These are phyloP conservation scores for Sturmia bella DNA, from an alignment of 2,888 invertebrate species.

Conservation along the genomic window DNA sequence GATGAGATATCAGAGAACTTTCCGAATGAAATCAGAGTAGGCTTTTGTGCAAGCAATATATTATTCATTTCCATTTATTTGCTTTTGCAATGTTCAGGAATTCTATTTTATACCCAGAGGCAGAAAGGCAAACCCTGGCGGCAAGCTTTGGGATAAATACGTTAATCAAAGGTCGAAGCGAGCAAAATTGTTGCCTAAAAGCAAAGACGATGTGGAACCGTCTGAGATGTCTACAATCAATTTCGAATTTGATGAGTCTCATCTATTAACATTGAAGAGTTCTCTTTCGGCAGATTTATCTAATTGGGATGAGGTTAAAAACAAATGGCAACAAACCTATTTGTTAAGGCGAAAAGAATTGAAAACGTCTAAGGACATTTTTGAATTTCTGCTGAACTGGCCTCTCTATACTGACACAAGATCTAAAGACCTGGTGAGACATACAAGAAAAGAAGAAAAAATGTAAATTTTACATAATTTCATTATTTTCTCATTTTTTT, in stretches of 20 bases:
- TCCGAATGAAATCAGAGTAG: conserved; percentile 38
- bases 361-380: conserved; percentile 34
- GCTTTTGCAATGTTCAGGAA: conserved; percentile 32
- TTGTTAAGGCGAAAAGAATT: conserved; percentile 53
- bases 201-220: conserved; percentile 13
- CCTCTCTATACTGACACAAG: conserved; percentile 47
- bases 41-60: not conserved
- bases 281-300: conserved; percentile 41
- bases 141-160: conserved; percentile 55
- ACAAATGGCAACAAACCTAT: conserved; percentile 53
- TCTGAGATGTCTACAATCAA: not conserved
- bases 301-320: conserved; percentile 53
- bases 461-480: no score
- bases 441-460: conserved; percentile 3
- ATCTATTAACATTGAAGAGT: conserved; percentile 14
- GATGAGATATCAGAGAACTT: conserved; percentile 38
- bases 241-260: conserved; percentile 21
- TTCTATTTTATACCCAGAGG: conserved; percentile 51
- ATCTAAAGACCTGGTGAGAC: conserved; percentile 41
- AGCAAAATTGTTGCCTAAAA: not conserved
- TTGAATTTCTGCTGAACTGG: conserved; percentile 54
- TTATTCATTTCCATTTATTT: not conserved
- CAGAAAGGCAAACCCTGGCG: conserved; percentile 33
- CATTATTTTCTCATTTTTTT: not conserved
- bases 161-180: conserved; percentile 49